phyloP scores from a whole-genome alignment of 2,888 invertebrate genomes.

The Bruchidius siliquastri region DNA sequence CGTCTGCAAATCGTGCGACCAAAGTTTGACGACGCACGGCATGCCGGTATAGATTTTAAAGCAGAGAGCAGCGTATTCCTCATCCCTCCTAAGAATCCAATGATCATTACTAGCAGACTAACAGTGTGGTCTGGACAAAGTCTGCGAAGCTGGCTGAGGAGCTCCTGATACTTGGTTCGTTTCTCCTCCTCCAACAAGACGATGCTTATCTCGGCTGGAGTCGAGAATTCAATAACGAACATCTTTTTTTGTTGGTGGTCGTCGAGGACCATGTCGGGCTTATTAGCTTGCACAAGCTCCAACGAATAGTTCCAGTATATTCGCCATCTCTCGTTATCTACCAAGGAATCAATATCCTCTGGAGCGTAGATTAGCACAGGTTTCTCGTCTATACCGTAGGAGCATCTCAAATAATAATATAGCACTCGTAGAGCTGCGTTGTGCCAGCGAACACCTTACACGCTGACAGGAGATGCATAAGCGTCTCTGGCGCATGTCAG shows the following conservation, averaged over 20 bases:
- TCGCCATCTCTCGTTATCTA: slow-evolving; percentile 3
- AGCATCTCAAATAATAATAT: background rate
- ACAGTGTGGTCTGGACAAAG: background rate
- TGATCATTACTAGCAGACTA: background rate
- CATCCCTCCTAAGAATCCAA: background rate
- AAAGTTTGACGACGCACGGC: too few relatives aligned
- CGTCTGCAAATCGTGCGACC: too few relatives aligned
- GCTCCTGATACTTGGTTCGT: background rate
- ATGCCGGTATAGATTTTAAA: too few relatives aligned
- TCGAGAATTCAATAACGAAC: background rate
- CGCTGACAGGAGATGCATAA: background rate
- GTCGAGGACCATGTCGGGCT: background rate
- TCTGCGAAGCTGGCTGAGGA: background rate
- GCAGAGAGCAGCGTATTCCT: too few relatives aligned
- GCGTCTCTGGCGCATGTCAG: background rate
- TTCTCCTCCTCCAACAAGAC: background rate
- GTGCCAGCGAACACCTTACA: background rate
- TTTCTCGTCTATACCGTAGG: background rate
- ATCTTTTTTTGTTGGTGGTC: slow-evolving; percentile 6
- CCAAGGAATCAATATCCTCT: slow-evolving; percentile 8
- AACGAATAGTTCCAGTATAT: slow-evolving; percentile 5
- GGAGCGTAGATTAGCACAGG: slow-evolving; percentile 4
- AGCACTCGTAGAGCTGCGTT: slow-evolving; percentile 3
- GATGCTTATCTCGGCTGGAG: background rate
- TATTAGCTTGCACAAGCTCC: slow-evolving; percentile 4